A percentile compares a stretch with the other conserved stretches of the same genome.
Conservation (phyloP, 2,797 vertebrate genomes). For the Phalanger gymnotis region DNA sequence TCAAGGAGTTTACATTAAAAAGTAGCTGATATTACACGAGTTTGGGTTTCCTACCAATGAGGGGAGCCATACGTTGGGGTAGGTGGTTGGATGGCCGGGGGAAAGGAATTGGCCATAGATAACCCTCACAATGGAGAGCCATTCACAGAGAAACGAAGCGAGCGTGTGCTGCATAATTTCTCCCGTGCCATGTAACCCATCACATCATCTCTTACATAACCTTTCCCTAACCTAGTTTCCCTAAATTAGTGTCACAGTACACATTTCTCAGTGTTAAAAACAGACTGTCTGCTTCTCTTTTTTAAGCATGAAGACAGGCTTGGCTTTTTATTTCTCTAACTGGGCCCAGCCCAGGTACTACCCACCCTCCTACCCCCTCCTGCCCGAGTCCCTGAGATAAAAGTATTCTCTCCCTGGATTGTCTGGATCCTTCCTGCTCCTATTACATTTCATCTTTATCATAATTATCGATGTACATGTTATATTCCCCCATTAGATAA, state of each 20-base stretch:
- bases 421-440: neutral
- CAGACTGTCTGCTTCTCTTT: neutral
- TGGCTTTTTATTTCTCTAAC: neutral
- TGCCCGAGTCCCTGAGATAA: neutral
- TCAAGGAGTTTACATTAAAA: neutral
- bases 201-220: neutral
- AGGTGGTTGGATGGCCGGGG: neutral
- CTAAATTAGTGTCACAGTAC: neutral
- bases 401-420: neutral
- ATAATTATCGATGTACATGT: neutral
- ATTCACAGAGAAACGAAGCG: neutral
- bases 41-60: neutral
- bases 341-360: neutral
- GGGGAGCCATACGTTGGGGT: neutral
- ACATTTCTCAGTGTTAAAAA: slow-evolving; percentile 2
- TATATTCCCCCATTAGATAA: neutral
- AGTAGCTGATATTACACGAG: neutral
- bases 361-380: too few species aligned
- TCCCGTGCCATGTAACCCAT: neutral
- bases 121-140: neutral
- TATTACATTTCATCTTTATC: neutral
- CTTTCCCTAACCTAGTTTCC: neutral
- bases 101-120: neutral
- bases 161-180: neutral
- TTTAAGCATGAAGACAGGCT: neutral